A percentile compares a stretch with the other conserved stretches of the same genome.
phyloP scores from a whole-genome alignment of 2,113 vertebrate species.

The Otis tarda region DNA sequence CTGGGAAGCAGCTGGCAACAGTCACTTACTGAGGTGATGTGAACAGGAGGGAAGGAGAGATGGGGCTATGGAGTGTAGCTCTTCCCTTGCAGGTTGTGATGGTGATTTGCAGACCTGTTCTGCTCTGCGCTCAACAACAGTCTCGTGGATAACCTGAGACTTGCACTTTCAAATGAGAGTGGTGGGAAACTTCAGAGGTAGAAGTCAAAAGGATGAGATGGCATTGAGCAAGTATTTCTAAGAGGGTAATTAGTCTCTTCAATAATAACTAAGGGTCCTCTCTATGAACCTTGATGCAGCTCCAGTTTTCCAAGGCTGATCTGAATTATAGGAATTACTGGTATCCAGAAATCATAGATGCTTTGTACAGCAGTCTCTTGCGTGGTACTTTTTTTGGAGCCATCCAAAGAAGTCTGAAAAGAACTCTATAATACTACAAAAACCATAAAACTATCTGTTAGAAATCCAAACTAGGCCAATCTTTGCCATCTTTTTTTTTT shows the following conservation, averaged over 20 bases:
- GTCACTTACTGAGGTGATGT: neutral
- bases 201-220: neutral
- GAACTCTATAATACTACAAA: neutral
- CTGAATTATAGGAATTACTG: neutral
- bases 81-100: neutral
- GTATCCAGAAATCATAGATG: neutral
- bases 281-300: neutral
- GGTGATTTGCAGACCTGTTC: neutral
- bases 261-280: neutral
- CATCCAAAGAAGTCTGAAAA: neutral
- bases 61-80: neutral
- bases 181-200: neutral
- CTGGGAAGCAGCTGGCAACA: neutral
- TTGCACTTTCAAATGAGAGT: neutral
- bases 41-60: neutral
- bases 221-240: neutral
- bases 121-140: neutral
- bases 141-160: neutral
- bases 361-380: neutral
- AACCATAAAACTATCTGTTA: neutral
- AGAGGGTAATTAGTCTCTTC: neutral
- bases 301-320: neutral
- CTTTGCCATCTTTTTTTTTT: neutral
- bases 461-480: neutral
- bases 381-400: neutral